These are phyloP conservation scores for Lamprotornis superbus DNA, from an alignment of 2,113 vertebrate species.

Conservation along the genomic window DNA sequence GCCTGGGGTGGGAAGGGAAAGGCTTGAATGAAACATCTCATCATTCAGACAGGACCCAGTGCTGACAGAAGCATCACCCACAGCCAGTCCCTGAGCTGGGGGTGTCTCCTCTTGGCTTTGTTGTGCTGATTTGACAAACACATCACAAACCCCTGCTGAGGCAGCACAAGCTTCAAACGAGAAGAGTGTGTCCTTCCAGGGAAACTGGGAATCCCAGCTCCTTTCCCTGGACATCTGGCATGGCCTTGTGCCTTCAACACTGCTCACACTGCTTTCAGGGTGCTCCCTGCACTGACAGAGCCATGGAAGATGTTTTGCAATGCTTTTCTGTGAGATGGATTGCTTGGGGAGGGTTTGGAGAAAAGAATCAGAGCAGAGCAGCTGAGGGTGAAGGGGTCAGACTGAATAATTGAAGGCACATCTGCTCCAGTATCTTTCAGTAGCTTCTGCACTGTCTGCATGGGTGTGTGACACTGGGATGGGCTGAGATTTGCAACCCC, in stretches of 20 bases:
- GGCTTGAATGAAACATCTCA: neutral
- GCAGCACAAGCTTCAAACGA: fast-evolving
- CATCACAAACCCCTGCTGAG: neutral
- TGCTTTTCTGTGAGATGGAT: neutral
- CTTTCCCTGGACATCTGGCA: neutral
- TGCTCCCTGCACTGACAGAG: neutral
- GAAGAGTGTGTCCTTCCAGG: neutral
- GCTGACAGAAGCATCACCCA: neutral
- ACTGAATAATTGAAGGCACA: neutral
- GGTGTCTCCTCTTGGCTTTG: neutral
- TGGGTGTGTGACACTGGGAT: neutral
- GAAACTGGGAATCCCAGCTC: neutral
- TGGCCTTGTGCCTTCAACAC: neutral
- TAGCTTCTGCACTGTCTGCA: neutral
- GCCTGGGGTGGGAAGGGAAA: neutral
- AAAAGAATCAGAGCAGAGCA: neutral
- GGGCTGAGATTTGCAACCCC: neutral
- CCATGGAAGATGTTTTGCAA: neutral
- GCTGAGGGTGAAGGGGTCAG: neutral
- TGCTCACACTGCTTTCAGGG: neutral
- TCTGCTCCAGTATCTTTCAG: neutral
- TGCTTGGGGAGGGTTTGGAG: neutral
- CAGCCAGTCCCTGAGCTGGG: neutral
- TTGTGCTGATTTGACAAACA: neutral
- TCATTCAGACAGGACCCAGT: neutral